Conservation (phyloP, 2,797 vertebrate genomes). For the Xiphophorus birchmanni region DNA sequence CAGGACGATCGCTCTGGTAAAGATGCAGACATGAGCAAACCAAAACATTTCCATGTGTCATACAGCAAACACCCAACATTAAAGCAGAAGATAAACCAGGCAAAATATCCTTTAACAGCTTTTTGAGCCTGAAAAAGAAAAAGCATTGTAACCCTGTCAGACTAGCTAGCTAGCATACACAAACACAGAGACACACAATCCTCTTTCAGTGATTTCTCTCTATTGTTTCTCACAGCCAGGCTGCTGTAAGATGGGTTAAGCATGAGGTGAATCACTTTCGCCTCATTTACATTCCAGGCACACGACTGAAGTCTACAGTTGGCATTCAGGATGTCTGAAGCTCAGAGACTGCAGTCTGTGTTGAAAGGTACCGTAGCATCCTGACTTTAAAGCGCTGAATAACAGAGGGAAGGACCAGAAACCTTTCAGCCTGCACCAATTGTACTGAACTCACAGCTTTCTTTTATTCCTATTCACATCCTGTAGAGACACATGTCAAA, state of each 20-base stretch:
- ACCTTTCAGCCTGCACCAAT: slow-evolving; percentile 15
- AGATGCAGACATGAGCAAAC: neutral
- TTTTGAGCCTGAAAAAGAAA: neutral
- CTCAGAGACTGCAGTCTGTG: slow-evolving; percentile 27
- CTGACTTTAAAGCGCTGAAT: slow-evolving; percentile 52
- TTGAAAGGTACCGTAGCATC: slow-evolving; percentile 49
- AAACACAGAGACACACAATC: neutral
- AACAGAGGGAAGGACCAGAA: slow-evolving; percentile 47
- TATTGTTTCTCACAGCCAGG: slow-evolving; percentile 33
- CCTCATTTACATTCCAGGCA: slow-evolving; percentile 59
- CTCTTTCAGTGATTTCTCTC: slow-evolving; percentile 12
- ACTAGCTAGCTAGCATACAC: neutral
- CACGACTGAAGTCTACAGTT: slow-evolving; percentile 50
- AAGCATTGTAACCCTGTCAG: neutral
- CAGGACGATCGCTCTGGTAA: slow-evolving; percentile 21
- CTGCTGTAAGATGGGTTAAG: slow-evolving; percentile 54
- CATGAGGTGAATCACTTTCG: slow-evolving; percentile 55
- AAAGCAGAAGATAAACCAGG: neutral
- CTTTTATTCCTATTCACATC: slow-evolving; percentile 25
- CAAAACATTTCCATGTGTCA: neutral
- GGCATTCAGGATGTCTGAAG: slow-evolving; percentile 39
- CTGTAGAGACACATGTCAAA: neutral
- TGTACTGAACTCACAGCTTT: slow-evolving; percentile 1
- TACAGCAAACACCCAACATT: neutral
- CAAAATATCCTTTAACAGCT: neutral